Conservation (phyloP, 2,113 vertebrate genomes). For the Apaloderma vittatum region DNA sequence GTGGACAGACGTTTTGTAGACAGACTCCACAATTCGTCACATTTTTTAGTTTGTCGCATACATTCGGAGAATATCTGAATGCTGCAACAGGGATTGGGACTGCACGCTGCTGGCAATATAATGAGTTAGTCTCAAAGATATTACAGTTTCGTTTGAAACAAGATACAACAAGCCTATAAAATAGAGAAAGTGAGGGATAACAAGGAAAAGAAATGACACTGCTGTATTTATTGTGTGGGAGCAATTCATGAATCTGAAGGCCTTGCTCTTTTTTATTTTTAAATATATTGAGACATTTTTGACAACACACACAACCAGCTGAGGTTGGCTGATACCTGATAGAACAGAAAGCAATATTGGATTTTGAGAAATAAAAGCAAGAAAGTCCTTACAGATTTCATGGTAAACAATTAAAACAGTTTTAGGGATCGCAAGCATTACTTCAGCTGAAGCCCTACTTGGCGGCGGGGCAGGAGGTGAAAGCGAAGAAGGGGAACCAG, state of each 20-base stretch:
- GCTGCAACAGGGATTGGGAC: neutral
- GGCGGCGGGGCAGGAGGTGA: rapidly evolving
- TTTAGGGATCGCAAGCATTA: neutral
- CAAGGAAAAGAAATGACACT: neutral
- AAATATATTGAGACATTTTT: neutral
- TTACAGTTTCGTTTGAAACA: neutral
- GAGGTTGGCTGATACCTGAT: neutral
- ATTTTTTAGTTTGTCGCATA: conserved; percentile 6
- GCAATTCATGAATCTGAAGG: neutral
- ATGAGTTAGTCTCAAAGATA: neutral
- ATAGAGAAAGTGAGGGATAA: neutral
- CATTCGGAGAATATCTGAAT: neutral
- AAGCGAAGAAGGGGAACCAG: conserved; percentile 11
- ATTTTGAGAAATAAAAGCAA: neutral
- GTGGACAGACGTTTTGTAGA: neutral
- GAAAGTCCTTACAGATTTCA: neutral
- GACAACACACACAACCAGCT: neutral
- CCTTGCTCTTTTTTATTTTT: neutral
- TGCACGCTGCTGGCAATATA: neutral
- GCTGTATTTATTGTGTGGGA: neutral
- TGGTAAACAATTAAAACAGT: neutral
- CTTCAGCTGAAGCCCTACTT: neutral
- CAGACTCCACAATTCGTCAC: neutral
- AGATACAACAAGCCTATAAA: conserved; percentile 9
- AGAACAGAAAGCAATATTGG: neutral